Percentiles rank a stretch among this genome's conserved stretches.
phyloP scores from a whole-genome alignment of 1,140 invertebrate species.

The Hycleus phaleratus region DNA sequence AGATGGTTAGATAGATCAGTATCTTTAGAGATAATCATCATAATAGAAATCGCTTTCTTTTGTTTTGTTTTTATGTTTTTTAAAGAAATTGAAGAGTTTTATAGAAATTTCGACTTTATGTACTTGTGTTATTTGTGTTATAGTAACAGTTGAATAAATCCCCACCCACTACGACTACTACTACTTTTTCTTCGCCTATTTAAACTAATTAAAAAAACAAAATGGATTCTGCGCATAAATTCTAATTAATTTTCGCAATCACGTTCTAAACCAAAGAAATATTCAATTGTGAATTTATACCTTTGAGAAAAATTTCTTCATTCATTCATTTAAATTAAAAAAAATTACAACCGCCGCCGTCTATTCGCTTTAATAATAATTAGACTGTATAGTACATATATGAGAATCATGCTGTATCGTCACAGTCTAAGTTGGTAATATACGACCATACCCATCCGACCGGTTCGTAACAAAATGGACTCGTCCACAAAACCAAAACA shows the following conservation, averaged over 20 bases:
- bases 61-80: too few species aligned
- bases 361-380: slow-evolving; percentile 5
- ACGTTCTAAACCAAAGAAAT: too few species aligned
- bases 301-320: slow-evolving; percentile 5
- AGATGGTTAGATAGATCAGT: too few species aligned
- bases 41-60: too few species aligned
- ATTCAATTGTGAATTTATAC: slow-evolving; percentile 11
- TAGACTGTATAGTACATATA: slow-evolving; percentile 12
- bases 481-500: slow-evolving; percentile 24
- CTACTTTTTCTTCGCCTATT: too few species aligned
- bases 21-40: too few species aligned
- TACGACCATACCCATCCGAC: slow-evolving; percentile 26
- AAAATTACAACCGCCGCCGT: slow-evolving; percentile 13
- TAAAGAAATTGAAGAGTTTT: too few species aligned
- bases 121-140: too few species aligned
- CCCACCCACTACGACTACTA: too few species aligned
- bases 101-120: too few species aligned
- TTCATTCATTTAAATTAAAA: neutral
- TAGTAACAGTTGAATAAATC: too few species aligned
- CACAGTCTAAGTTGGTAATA: slow-evolving; percentile 11
- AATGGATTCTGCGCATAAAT: slow-evolving; percentile 23
- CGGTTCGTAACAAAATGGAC: slow-evolving; percentile 25
- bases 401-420: neutral
- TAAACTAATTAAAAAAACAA: slow-evolving; percentile 1
- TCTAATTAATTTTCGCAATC: too few species aligned